phyloP scores from a whole-genome alignment of 2,113 vertebrate genomes.

The Ailurus styani region DNA sequence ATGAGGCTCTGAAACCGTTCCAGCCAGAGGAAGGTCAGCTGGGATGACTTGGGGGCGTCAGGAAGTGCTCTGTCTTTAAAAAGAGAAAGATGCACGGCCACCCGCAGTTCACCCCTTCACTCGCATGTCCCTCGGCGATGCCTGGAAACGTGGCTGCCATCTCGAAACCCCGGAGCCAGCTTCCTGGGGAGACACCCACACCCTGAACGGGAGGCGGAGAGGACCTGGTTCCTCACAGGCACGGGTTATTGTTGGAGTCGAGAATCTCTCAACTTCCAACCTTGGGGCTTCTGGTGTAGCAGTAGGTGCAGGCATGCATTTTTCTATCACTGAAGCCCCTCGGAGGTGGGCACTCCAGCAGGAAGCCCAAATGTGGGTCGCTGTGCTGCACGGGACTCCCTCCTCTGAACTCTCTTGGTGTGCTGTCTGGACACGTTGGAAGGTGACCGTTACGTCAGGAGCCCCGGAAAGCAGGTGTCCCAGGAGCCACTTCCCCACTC shows the following conservation, averaged over 20 bases:
- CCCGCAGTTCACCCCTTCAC: background rate
- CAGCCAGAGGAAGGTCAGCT: background rate
- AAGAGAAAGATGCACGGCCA: background rate
- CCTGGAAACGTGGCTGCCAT: background rate
- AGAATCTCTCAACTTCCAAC: no score
- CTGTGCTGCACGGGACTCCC: no score
- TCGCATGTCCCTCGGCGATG: fast-evolving
- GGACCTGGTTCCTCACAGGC: fast-evolving
- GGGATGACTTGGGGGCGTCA: background rate
- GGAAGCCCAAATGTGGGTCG: background rate
- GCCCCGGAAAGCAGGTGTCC: background rate
- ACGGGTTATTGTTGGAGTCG: fast-evolving
- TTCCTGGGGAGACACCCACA: background rate
- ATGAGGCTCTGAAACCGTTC: background rate
- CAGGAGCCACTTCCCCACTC: background rate
- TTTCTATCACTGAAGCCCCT: fast-evolving
- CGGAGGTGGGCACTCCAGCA: background rate
- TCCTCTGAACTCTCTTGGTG: no score
- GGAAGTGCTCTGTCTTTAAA: background rate
- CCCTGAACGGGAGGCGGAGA: fast-evolving
- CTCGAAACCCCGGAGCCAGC: background rate
- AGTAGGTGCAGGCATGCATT: background rate
- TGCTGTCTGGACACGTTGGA: background rate
- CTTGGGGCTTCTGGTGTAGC: fast-evolving
- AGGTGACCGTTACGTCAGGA: no score